Evolutionary conservation across 2,797 vertebrate genomes (phyloP).

Genomic region (Oreonectes daqikongensis): DNA sequence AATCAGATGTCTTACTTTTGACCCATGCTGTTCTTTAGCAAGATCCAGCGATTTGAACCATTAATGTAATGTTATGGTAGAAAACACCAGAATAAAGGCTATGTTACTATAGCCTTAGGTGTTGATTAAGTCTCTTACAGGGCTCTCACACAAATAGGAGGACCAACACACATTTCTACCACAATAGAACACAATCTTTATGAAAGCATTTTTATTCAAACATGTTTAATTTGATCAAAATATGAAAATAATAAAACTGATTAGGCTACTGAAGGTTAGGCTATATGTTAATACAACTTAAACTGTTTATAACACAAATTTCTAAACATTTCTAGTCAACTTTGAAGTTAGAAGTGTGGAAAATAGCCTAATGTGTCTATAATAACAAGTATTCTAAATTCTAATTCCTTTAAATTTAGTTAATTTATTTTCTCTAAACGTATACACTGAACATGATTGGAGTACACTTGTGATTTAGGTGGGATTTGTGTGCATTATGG

Average conservation of each 20-base stretch:
- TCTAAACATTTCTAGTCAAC: too few species aligned
- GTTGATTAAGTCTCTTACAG: background rate
- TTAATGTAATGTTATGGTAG: background rate
- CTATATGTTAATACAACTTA: too few species aligned
- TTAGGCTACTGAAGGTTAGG: too few species aligned
- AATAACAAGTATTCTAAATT: too few species aligned
- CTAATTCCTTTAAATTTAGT: too few species aligned
- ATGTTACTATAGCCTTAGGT: background rate
- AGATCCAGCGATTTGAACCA: background rate
- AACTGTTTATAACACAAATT: too few species aligned
- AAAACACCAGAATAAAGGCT: background rate
- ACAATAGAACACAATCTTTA: background rate
- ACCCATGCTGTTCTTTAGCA: background rate
- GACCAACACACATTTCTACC: background rate
- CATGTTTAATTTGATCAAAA: too few species aligned
- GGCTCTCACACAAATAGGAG: background rate
- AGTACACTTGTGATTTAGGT: background rate
- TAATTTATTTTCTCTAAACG: background rate
- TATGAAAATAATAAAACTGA: too few species aligned
- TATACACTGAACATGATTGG: background rate
- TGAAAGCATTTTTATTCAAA: background rate
- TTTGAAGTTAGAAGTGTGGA: too few species aligned
- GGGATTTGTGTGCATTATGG: too few species aligned
- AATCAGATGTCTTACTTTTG: background rate
- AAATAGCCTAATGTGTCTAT: too few species aligned